Conservation (phyloP, 2,888 invertebrate genomes). For the Carcina quercana region DNA sequence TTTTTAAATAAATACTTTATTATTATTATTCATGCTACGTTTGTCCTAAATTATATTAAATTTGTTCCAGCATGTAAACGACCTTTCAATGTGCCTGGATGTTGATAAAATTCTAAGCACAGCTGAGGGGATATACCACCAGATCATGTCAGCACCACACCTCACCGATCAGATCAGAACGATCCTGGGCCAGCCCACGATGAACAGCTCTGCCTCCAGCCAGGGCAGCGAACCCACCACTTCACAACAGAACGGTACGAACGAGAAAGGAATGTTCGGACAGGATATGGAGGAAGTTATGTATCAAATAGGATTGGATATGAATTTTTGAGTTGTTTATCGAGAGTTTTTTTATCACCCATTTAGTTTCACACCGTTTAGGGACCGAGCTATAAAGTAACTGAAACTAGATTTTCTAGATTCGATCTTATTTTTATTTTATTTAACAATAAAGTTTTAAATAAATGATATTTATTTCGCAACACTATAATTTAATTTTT, state of each 20-base stretch:
- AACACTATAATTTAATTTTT: too few species aligned
- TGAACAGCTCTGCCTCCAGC: conserved; percentile 39
- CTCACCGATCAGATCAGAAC: conserved; percentile 81
- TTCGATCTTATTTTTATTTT: too few species aligned
- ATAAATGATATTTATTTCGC: too few species aligned
- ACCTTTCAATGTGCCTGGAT: conserved; percentile 90
- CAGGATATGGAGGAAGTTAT: conserved; percentile 71
- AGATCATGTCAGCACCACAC: conserved; percentile 82
- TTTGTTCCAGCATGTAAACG: conserved; percentile 96
- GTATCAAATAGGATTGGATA: conserved; percentile 73
- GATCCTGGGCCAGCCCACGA: conserved; percentile 79
- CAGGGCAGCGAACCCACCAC: conserved; percentile 34
- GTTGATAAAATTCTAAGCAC: conserved; percentile 86
- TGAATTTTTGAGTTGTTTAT: conserved; percentile 60
- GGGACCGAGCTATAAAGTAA: too few species aligned
- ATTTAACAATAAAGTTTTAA: too few species aligned
- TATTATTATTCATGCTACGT: too few species aligned
- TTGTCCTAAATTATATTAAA: too few species aligned
- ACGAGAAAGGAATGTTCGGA: conserved; percentile 22
- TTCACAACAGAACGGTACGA: conserved; percentile 29
- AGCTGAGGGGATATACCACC: conserved; percentile 95
- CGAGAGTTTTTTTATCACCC: background rate
- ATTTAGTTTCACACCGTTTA: background rate
- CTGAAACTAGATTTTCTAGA: too few species aligned
- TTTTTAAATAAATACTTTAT: too few species aligned